Base-by-base conservation (phyloP, 2,888 invertebrate species). In the Autographa pulchrina region DNA sequence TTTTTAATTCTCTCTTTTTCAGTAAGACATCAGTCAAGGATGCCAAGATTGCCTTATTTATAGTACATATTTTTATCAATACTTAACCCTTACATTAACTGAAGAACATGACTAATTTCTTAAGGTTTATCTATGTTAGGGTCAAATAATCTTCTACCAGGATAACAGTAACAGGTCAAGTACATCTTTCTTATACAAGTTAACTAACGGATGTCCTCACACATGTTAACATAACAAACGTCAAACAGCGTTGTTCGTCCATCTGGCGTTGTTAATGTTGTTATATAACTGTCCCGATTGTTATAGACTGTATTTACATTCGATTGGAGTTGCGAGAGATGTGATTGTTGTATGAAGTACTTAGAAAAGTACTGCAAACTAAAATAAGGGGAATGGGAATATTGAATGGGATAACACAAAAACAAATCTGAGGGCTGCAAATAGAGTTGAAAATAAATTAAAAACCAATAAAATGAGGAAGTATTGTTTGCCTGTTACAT, bases 301-400 rank as follows among this genome's bases (percentile, higher is more conserved):
- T 78, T 72, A 64, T 56, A 65, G 41, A 43, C 59, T 18, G 56
- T 72, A 66, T 81, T 78, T 77, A 78, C 81, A 77, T 35, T 67
- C 20, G 11, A 41, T 25, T 41, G 13, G 20, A 72, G 62, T 20
- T 68, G 67, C 32, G 65, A 77, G 31, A 56, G 54, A 56, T 56
- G 54, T 13, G 25, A 56, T 56, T 56, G 54, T 56, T 20, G 25
- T 1, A 56, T 25, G 25, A 20, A 25, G 11, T 20, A 56, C 25
- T 56, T 25, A 25, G 54, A 9, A 9, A 8, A 1, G 25, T 13
- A 13, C 13, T 56, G n/a, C 48, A n/a, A n/a, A n/a, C 16, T 48
- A 48, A 14, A n/a, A 48, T 8, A n/a, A 7, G 5, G n/a, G n/a
- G 43, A 43, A 16, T n/a, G n/a, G n/a, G n/a, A n/a, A n/a, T n/a